Percentiles rank a stretch among this genome's conserved stretches.
Conservation (phyloP, 2,888 invertebrate genomes). For the Diplolepis rosae region DNA sequence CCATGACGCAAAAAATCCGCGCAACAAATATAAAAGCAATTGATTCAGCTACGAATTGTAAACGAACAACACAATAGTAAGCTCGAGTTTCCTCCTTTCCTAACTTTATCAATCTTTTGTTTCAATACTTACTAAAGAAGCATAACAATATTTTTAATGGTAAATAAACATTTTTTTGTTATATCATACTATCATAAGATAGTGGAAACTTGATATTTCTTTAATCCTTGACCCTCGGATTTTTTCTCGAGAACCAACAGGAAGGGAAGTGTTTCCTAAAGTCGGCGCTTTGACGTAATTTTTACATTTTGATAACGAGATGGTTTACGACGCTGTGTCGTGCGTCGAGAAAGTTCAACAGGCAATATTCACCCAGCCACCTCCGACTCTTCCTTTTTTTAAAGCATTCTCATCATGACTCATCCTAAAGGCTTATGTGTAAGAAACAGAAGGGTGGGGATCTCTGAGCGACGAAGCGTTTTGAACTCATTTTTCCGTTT, state of each 20-base stretch:
- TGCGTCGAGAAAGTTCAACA: conserved; percentile 47
- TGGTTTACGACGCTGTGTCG: conserved; percentile 49
- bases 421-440: conserved; percentile 43
- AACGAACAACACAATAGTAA: conserved; percentile 17
- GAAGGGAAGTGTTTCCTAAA: background rate
- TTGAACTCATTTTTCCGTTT: conserved; percentile 20
- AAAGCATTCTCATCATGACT: conserved; percentile 57
- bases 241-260: background rate
- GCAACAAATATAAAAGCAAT: conserved; percentile 12
- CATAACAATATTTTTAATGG: too few species aligned
- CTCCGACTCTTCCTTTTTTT: conserved; percentile 50
- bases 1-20: conserved; percentile 8
- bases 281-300: background rate
- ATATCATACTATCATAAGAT: too few species aligned
- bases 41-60: conserved; percentile 1
- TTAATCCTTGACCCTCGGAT: background rate
- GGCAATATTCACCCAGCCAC: conserved; percentile 44
- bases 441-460: conserved; percentile 33
- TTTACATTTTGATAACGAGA: conserved; percentile 44
- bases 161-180: too few species aligned
- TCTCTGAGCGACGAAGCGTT: conserved; percentile 38
- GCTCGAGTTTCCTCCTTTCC: background rate
- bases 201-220: too few species aligned
- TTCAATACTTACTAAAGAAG: background rate
- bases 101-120: background rate